phyloP scores from a whole-genome alignment of 2,888 invertebrate genomes.

The Diarsia rubi region DNA sequence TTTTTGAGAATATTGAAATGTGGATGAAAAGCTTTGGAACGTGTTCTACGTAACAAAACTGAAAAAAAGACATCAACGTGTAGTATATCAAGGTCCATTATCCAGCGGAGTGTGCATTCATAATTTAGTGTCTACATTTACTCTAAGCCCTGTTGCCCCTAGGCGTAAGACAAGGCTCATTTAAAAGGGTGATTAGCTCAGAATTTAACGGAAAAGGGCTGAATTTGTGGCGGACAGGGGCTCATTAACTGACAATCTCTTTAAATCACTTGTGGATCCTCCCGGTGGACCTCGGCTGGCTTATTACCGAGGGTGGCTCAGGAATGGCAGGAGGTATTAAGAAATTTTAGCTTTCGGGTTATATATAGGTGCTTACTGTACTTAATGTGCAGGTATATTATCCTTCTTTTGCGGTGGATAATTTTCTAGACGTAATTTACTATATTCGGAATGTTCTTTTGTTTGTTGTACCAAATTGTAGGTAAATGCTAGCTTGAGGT shows the following conservation, averaged over 20 bases:
- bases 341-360: conserved; percentile 79
- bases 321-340: conserved; percentile 79
- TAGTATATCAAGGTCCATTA: conserved; percentile 5
- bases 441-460: not conserved
- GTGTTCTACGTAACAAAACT: not conserved
- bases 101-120: conserved; percentile 33
- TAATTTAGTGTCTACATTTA: conserved; percentile 61
- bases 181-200: conserved; percentile 74
- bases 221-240: conserved; percentile 83
- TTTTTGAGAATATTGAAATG: conserved; percentile 43
- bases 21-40: conserved; percentile 22
- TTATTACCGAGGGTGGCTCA: conserved; percentile 84
- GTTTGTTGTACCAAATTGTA: not conserved
- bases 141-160: conserved; percentile 39
- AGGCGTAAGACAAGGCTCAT: conserved; percentile 61
- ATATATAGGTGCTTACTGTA: conserved; percentile 42
- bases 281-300: conserved; percentile 78
- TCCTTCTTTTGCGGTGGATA: conserved; percentile 28
- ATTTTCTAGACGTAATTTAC: conserved; percentile 13
- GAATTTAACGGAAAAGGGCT: conserved; percentile 82
- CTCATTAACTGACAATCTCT: conserved; percentile 89
- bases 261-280: conserved; percentile 88
- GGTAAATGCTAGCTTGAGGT: not conserved
- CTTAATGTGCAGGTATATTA: conserved; percentile 47
- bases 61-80: conserved; percentile 11